These are phyloP conservation scores for Otolemur garnettii DNA, from an alignment of 2,113 vertebrate species.

Conservation along the genomic window DNA sequence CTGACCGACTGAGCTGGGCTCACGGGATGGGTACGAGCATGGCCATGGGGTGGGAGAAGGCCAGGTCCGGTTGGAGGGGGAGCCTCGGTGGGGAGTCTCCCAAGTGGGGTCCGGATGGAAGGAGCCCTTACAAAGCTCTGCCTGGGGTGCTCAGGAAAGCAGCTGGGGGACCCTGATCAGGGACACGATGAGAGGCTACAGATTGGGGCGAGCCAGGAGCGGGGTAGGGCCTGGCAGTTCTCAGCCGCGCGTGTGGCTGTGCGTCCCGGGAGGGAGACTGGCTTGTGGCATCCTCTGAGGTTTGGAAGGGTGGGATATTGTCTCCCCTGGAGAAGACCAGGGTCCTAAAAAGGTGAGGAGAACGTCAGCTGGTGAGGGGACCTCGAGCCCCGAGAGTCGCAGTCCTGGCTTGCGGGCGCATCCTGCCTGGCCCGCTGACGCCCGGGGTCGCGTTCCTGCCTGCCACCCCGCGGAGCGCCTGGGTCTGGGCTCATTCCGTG, in stretches of 20 bases:
- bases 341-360: no score
- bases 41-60: background rate
- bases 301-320: rapidly evolving
- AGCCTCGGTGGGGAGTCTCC: no score
- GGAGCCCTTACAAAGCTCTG: background rate
- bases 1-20: background rate
- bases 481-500: slow-evolving; percentile 82
- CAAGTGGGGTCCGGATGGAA: background rate
- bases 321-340: no score
- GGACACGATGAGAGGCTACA: no score
- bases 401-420: rapidly evolving
- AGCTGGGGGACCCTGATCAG: background rate
- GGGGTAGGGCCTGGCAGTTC: rapidly evolving
- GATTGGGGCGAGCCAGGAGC: no score
- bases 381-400: no score
- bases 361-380: background rate
- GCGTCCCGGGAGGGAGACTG: background rate
- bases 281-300: background rate
- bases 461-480: slow-evolving; percentile 51
- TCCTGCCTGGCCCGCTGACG: rapidly evolving
- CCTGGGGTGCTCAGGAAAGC: background rate
- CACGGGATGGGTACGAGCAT: rapidly evolving
- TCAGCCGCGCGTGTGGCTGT: background rate
- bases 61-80: background rate
- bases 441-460: rapidly evolving